Evolutionary conservation across 1,140 invertebrate genomes (phyloP), one percentile per base, ranked within the genome.

Genomic region (Aphis gossypii): DNA sequence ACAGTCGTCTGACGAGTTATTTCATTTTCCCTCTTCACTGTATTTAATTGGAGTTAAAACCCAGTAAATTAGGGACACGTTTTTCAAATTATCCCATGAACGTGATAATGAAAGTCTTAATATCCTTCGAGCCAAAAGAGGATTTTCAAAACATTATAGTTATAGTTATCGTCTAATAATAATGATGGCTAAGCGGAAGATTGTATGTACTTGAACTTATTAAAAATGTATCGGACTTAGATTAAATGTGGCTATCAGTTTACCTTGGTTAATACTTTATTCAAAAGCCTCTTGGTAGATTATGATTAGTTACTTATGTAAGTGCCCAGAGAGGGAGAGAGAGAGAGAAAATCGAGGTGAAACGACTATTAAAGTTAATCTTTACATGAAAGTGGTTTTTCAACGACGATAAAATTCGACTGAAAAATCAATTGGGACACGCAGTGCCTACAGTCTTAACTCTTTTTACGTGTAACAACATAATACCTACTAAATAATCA

Each of bases 71-170:
- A 82, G 46, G 46, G 5, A 46, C 76, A 82, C 60, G 91, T 92
- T 92, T 91, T 91, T 92, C n/a, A 41, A 82, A 92, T 82, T 83
- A 48, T 44, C 76, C 76, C 91, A 83, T 92, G 84, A 92, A 92
- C 46, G 91, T 23, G 46, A 92, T 51, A 83, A 83, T 92, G 68
- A 48, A 92, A 76, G 76, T 82, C 68, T 35, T 92, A 82, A 92
- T 76, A 92, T n/a, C 76, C 68, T 51, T n/a, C 35, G 76, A 35
- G 51, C 41, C 68, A 35, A 92, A 92, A 92, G 76, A 54, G 76
- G 76, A 92, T 92, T 92, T 92, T 38, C 76, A 9, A 25, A 21
- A n/a, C n/a, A 38, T 48, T 38, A 82, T 76, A 92, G 51, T 92
- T 83, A 83, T 25, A n/a, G 46, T 92, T 82, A 92, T 92, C 76